Evolutionary conservation across 2,113 vertebrate species (phyloP).

Genomic region (Salvelinus sp.): DNA sequence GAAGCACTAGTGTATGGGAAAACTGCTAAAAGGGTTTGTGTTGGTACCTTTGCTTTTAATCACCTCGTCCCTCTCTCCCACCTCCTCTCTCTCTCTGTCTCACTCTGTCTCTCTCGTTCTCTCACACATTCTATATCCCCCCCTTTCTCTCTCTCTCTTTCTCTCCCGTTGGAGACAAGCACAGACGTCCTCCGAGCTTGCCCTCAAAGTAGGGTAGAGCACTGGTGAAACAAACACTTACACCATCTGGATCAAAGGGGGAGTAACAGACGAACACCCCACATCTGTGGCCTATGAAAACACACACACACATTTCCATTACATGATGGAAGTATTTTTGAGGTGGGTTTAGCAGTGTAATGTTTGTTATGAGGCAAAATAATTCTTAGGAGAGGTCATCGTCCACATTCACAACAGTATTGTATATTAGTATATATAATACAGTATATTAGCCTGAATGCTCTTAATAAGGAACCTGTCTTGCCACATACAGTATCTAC

Average conservation of each 20-base stretch:
- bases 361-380: too few relatives aligned
- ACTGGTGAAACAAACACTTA: not conserved
- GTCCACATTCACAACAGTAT: too few relatives aligned
- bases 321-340: too few relatives aligned
- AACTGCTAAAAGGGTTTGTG: not conserved
- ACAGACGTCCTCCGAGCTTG: slow-evolving; percentile 39
- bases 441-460: not conserved
- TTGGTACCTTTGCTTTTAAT: not conserved
- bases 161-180: slow-evolving; percentile 28
- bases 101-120: too few relatives aligned
- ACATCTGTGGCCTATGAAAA: not conserved
- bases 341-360: too few relatives aligned
- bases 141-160: too few relatives aligned
- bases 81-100: too few relatives aligned
- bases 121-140: too few relatives aligned
- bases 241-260: not conserved
- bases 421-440: too few relatives aligned
- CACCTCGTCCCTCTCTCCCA: not conserved
- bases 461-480: not conserved
- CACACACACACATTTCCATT: not conserved
- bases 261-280: not conserved
- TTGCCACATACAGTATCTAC: not conserved
- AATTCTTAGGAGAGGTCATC: not conserved
- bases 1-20: not conserved
- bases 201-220: slow-evolving; percentile 12